A percentile compares a stretch with the other conserved stretches of the same genome.
Evolutionary conservation across 2,797 vertebrate genomes (phyloP).

Genomic region (Pyrocephalus nanus): DNA sequence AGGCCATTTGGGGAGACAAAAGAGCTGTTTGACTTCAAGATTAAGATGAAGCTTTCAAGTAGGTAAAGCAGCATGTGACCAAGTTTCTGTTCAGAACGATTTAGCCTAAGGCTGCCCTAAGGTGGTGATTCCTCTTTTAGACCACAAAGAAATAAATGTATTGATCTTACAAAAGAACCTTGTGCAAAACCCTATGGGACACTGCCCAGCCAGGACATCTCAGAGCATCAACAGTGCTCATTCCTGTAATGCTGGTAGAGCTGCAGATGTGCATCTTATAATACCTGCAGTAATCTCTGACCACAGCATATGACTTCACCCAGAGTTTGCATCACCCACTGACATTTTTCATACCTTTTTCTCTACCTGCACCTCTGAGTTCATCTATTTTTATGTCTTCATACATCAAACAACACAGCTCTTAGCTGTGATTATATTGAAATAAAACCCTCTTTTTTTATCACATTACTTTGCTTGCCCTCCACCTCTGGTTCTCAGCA

Average conservation of each 20-base stretch:
- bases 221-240: neutral
- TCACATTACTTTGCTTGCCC: slow-evolving; percentile 45
- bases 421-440: slow-evolving; percentile 45
- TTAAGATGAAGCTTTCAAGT: slow-evolving; percentile 24
- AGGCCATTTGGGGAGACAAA: neutral
- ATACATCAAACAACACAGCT: slow-evolving; percentile 63
- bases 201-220: neutral
- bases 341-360: neutral
- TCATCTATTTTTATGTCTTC: slow-evolving; percentile 46
- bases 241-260: neutral
- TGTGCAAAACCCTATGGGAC: neutral
- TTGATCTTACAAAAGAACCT: neutral
- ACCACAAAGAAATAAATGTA: neutral
- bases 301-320: neutral
- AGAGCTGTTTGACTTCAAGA: neutral
- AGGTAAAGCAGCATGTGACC: neutral
- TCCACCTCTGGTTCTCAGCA: slow-evolving; percentile 47
- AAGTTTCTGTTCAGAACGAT: slow-evolving; percentile 14
- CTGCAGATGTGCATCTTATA: neutral
- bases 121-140: slow-evolving; percentile 9
- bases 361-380: slow-evolving; percentile 8
- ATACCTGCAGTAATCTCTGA: neutral
- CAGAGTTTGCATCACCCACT: neutral
- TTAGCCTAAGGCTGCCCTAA: neutral
- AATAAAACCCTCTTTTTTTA: slow-evolving; percentile 42